Percentiles rank a stretch among this genome's conserved stretches.
These are phyloP conservation scores for Danio aesculapii DNA, from an alignment of 2,797 vertebrate genomes.

Conservation along the genomic window DNA sequence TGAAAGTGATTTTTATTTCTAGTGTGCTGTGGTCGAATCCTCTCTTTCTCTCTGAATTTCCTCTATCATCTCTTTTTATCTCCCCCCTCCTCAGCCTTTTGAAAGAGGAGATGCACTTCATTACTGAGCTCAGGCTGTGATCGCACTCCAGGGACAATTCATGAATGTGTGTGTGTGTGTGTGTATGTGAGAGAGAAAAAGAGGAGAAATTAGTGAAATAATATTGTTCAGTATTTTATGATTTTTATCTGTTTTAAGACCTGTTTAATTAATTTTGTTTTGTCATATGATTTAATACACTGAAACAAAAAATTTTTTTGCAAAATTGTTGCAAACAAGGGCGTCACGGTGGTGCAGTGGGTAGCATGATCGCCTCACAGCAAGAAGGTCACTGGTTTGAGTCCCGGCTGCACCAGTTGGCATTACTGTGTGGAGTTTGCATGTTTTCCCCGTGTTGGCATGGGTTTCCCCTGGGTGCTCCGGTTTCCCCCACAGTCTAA, in stretches of 20 bases:
- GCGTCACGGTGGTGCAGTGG: no score
- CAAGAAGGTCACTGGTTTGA: no score
- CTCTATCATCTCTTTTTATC: slow-evolving; percentile 47
- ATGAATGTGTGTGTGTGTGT: slow-evolving; percentile 6
- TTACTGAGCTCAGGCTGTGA: slow-evolving; percentile 49
- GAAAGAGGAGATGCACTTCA: slow-evolving; percentile 54
- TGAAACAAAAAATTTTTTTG: no score
- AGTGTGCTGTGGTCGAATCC: slow-evolving; percentile 41
- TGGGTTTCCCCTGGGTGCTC: no score
- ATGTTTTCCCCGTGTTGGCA: no score
- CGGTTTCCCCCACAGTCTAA: no score
- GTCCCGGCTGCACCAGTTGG: no score
- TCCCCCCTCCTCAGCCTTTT: slow-evolving; percentile 27
- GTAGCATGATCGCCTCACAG: no score
- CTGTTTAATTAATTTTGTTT: background rate
- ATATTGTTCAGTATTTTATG: background rate
- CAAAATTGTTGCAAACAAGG: no score
- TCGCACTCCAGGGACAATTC: slow-evolving; percentile 49
- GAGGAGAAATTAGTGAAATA: no score
- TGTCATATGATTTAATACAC: background rate
- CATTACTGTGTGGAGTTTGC: no score
- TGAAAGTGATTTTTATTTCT: slow-evolving; percentile 47
- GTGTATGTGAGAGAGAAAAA: background rate
- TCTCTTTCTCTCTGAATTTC: slow-evolving; percentile 42
- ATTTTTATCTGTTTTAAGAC: background rate